phyloP scores from a whole-genome alignment of 2,888 invertebrate genomes.

The Mechanitis messenoides region DNA sequence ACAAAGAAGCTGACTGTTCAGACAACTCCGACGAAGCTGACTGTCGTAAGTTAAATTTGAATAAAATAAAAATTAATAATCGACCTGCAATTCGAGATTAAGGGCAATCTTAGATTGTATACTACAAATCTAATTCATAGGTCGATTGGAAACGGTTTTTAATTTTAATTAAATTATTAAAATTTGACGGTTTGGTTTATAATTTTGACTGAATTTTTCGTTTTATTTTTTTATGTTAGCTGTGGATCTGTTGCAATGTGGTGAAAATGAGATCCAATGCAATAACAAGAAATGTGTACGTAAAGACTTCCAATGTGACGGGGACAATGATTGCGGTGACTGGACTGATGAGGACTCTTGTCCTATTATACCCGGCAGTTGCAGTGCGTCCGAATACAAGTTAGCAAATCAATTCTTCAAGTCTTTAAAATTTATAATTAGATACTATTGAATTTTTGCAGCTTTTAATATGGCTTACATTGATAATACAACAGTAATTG shows the following conservation, averaged over 20 bases:
- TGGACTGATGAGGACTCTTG: constrained; percentile 92
- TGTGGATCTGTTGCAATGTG: constrained; percentile 78
- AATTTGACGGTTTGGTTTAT: not conserved
- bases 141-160: not conserved
- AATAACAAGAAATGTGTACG: constrained; percentile 83
- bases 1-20: constrained; percentile 84
- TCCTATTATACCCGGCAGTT: constrained; percentile 79
- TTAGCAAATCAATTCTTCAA: constrained; percentile 43
- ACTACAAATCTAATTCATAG: not conserved
- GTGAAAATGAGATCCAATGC: constrained; percentile 85
- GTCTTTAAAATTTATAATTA: too few relatives aligned
- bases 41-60: constrained; percentile 73
- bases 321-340: constrained; percentile 91
- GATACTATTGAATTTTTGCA: too few relatives aligned
- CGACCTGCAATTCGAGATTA: not conserved
- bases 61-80: not conserved
- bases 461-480: too few relatives aligned
- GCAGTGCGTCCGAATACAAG: constrained; percentile 84
- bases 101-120: not conserved
- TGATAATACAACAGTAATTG: too few relatives aligned
- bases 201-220: not conserved
- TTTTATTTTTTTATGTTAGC: constrained; percentile 38
- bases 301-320: constrained; percentile 86
- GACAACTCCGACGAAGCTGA: constrained; percentile 85
- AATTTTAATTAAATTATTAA: not conserved